These are phyloP conservation scores for Gallinago nigripennis DNA, from an alignment of 2,797 vertebrate species.

Conservation along the genomic window DNA sequence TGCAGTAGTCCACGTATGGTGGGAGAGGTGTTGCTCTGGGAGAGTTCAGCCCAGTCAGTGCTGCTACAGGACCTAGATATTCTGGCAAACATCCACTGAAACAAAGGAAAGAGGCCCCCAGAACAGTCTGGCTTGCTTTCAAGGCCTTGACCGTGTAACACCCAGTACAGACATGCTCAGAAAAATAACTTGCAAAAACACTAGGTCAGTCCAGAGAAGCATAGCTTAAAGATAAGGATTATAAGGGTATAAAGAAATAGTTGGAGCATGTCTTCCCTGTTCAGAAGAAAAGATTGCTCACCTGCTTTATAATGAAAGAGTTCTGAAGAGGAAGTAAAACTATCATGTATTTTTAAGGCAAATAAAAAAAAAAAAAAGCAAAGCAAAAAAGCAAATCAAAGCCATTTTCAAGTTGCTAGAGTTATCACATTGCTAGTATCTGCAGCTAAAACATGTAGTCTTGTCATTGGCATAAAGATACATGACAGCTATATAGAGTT, in stretches of 20 bases:
- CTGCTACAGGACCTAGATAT: background rate
- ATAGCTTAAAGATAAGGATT: slow-evolving; percentile 12
- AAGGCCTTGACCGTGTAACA: slow-evolving; percentile 32
- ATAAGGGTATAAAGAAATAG: background rate
- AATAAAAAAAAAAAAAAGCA: background rate
- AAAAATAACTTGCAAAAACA: slow-evolving; percentile 47
- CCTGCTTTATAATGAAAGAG: background rate
- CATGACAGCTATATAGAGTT: background rate
- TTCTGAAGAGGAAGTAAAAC: background rate
- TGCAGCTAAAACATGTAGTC: background rate
- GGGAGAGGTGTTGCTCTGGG: background rate
- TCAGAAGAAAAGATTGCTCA: background rate
- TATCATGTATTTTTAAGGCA: background rate
- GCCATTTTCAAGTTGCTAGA: background rate
- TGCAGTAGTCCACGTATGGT: background rate
- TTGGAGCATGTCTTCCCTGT: background rate
- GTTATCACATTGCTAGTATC: background rate
- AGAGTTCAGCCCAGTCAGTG: background rate
- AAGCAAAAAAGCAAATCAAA: background rate
- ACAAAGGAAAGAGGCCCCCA: slow-evolving; percentile 22
- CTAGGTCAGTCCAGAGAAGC: background rate
- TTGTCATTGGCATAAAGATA: background rate
- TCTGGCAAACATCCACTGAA: slow-evolving; percentile 19
- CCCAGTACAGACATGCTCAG: background rate
- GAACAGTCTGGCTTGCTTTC: slow-evolving; percentile 7